Conservation (phyloP, 1,140 invertebrate genomes). For the Andrena cerasifolii region DNA sequence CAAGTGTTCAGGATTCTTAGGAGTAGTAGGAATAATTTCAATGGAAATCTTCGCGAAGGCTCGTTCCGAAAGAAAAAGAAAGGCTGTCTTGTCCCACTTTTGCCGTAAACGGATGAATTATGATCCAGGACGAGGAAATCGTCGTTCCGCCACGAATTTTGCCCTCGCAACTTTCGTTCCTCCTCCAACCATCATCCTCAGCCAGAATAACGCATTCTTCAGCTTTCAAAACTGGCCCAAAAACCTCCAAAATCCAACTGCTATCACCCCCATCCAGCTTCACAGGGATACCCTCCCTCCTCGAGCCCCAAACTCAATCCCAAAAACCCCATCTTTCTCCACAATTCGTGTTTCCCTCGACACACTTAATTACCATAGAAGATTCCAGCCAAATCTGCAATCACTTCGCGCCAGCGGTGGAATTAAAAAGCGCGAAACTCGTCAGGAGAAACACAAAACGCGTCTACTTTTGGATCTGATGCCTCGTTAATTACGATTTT, state of each 20-base stretch:
- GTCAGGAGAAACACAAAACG: background rate
- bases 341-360: too few species aligned
- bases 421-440: conserved; percentile 13
- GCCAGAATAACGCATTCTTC: too few species aligned
- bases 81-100: conserved; percentile 44
- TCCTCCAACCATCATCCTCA: background rate
- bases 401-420: background rate
- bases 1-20: background rate
- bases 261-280: too few species aligned
- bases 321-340: too few species aligned
- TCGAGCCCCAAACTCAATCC: too few species aligned
- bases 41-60: background rate
- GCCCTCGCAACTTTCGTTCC: background rate
- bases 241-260: too few species aligned
- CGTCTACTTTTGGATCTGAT: too few species aligned
- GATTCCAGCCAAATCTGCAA: too few species aligned
- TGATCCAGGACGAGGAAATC: conserved; percentile 53
- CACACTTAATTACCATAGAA: too few species aligned
- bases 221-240: too few species aligned
- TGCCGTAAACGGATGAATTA: conserved; percentile 55
- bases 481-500: conserved; percentile 17
- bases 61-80: background rate
- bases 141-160: conserved; percentile 54
- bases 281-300: too few species aligned
- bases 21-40: conserved; percentile 8